A percentile compares a stretch with the other conserved stretches of the same genome.
phyloP scores from a whole-genome alignment of 2,888 invertebrate genomes.

The Platerodrilus igneus region DNA sequence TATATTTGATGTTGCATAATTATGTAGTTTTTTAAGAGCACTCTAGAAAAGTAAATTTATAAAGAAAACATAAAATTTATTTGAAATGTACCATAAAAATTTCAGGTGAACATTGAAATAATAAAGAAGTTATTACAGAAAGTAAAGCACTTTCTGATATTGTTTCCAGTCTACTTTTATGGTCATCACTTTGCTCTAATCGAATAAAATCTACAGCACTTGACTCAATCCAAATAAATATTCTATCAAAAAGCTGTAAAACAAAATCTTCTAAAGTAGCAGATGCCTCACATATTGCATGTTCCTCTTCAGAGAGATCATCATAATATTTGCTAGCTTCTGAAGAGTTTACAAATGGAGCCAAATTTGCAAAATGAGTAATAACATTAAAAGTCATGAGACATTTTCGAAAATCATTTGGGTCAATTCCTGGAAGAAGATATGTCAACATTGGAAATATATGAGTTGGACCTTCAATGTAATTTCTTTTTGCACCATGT shows the following conservation, averaged over 20 bases:
- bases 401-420: conserved; percentile 78
- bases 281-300: conserved; percentile 70
- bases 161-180: conserved; percentile 62
- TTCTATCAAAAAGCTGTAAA: conserved; percentile 74
- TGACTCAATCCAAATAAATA: conserved; percentile 67
- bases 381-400: conserved; percentile 75
- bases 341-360: conserved; percentile 83
- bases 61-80: not conserved
- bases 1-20: conserved; percentile 69
- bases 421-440: conserved; percentile 83
- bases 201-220: conserved; percentile 64
- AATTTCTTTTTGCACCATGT: conserved; percentile 52
- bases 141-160: conserved; percentile 67
- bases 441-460: conserved; percentile 76
- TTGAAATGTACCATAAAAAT: conserved; percentile 49
- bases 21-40: conserved; percentile 70
- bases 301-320: conserved; percentile 74
- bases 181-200: conserved; percentile 58
- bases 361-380: conserved; percentile 68
- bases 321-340: conserved; percentile 62
- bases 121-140: conserved; percentile 62
- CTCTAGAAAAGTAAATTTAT: conserved; percentile 41
- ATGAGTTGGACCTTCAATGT: conserved; percentile 73
- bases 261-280: conserved; percentile 88
- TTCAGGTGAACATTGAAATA: conserved; percentile 67